These are phyloP conservation scores for Athalia cordata DNA, from an alignment of 2,888 invertebrate species.

Conservation along the genomic window DNA sequence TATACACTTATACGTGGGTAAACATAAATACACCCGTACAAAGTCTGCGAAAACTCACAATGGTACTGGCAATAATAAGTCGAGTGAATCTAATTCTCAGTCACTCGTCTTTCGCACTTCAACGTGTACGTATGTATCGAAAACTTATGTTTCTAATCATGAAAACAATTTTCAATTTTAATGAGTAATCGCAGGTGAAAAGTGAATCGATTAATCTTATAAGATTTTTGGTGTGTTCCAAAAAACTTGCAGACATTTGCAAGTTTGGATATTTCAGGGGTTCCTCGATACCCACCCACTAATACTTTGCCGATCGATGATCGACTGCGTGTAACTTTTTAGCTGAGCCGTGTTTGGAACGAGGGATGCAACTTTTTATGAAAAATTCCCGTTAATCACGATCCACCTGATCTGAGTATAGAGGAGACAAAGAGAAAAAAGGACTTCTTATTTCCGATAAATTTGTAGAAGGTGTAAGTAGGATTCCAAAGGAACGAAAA, in stretches of 20 bases:
- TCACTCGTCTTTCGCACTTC: too few species aligned
- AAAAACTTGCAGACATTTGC: conserved; percentile 17
- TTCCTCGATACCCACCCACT: conserved; percentile 5
- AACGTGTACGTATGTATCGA: too few species aligned
- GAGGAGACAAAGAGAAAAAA: conserved; percentile 3
- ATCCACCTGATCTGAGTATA: conserved; percentile 7
- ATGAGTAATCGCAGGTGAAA: too few species aligned
- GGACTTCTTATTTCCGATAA: too few species aligned
- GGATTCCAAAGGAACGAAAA: background rate
- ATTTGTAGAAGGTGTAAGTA: conserved; percentile 29
- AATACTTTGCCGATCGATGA: conserved; percentile 33
- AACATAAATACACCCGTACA: too few species aligned
- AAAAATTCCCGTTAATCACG: conserved; percentile 33
- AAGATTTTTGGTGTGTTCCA: conserved; percentile 14
- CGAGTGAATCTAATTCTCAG: too few species aligned
- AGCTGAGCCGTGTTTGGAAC: background rate
- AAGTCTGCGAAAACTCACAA: too few species aligned
- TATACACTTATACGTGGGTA: too few species aligned
- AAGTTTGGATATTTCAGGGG: conserved; percentile 15
- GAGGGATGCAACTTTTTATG: conserved; percentile 34
- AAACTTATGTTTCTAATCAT: too few species aligned
- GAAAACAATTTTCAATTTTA: too few species aligned
- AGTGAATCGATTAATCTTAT: conserved; percentile 18
- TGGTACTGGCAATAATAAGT: too few species aligned
- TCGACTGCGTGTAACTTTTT: conserved; percentile 22